Evolutionary conservation across 2,113 vertebrate species (phyloP).

Genomic region (Drymodes brunneopygia): DNA sequence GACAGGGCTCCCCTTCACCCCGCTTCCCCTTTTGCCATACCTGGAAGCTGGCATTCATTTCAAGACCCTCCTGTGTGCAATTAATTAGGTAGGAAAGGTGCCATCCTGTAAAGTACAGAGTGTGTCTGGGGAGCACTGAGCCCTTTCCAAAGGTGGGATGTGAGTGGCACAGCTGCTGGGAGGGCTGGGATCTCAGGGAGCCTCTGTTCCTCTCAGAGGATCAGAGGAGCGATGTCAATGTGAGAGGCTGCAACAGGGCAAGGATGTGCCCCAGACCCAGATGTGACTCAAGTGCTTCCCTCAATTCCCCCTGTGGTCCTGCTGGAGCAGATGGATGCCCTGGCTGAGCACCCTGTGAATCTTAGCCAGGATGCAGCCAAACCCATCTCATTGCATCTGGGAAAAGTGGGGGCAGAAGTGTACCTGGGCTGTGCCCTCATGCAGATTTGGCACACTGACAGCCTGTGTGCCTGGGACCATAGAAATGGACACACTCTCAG

Average conservation of each 20-base stretch:
- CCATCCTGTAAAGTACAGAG: fast-evolving
- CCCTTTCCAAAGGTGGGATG: background rate
- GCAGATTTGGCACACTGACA: background rate
- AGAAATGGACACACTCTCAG: background rate
- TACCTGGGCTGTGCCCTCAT: background rate
- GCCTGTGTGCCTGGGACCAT: background rate
- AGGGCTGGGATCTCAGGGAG: background rate
- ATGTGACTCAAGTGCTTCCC: background rate
- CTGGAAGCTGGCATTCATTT: background rate
- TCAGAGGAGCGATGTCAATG: fast-evolving
- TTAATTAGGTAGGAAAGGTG: background rate
- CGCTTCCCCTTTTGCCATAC: background rate
- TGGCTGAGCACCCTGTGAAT: background rate
- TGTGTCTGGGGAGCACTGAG: background rate
- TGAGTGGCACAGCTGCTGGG: fast-evolving
- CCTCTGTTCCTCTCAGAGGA: background rate
- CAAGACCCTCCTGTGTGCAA: background rate
- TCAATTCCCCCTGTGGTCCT: background rate
- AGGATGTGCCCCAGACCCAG: background rate
- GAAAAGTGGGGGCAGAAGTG: background rate
- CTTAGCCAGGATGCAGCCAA: background rate
- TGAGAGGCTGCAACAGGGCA: background rate
- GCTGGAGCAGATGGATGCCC: background rate
- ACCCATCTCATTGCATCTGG: background rate
- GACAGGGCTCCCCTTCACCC: fast-evolving